Conservation (phyloP, 2,797 vertebrate genomes). For the Emydoidea blandingii region DNA sequence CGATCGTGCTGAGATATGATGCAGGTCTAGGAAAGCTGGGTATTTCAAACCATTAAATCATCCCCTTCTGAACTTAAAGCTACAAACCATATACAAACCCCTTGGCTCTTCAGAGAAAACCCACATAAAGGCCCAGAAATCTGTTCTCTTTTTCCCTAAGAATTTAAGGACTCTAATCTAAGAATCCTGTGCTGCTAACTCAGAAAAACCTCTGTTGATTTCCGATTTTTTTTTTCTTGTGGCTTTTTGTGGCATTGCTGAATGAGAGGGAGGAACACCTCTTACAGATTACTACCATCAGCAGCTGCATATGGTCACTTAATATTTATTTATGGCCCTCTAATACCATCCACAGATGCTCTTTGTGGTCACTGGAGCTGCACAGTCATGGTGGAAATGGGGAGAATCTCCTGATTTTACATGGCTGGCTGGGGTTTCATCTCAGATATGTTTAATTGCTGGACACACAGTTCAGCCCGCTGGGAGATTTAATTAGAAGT, state of each 20-base stretch:
- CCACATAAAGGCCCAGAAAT: background rate
- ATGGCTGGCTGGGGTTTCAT: background rate
- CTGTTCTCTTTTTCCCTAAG: background rate
- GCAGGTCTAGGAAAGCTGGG: background rate
- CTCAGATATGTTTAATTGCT: background rate
- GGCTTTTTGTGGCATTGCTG: background rate
- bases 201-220: background rate
- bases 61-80: background rate
- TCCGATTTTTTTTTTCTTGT: background rate
- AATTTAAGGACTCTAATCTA: background rate
- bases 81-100: background rate
- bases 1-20: background rate
- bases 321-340: conserved; percentile 35
- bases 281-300: conserved; percentile 28
- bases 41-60: background rate
- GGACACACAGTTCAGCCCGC: background rate
- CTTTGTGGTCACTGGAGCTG: background rate
- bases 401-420: background rate
- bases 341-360: background rate
- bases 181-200: background rate
- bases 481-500: background rate
- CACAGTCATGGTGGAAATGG: rapidly evolving
- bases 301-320: conserved; percentile 28
- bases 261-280: background rate
- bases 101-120: background rate